phyloP scores from a whole-genome alignment of 2,113 vertebrate species.

The Labrus mixtus region DNA sequence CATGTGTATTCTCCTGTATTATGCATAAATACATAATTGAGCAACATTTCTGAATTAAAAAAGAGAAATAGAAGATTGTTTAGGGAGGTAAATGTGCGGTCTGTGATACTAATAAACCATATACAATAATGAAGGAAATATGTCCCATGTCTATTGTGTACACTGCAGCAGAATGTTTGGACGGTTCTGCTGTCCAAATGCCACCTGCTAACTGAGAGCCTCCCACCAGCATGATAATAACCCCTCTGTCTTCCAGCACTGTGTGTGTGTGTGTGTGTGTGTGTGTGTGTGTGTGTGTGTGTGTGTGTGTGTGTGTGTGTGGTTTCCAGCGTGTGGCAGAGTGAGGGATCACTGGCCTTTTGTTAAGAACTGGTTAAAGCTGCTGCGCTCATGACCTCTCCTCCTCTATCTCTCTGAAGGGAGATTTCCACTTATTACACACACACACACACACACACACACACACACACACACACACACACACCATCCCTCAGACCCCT shows the following conservation, averaged over 20 bases:
- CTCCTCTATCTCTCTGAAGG: conserved; percentile 13
- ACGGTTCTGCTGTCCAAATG: conserved; percentile 18
- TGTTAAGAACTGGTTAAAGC: conserved; percentile 44
- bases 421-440: conserved; percentile 24
- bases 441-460: conserved; percentile 1
- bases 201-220: conserved; percentile 11
- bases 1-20: not conserved
- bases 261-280: conserved; percentile 20
- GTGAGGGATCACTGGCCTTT: conserved; percentile 49
- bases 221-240: conserved; percentile 47
- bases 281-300: conserved; percentile 20
- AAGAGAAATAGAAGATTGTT: not conserved
- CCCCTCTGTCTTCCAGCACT: conserved; percentile 34
- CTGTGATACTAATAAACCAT: not conserved
- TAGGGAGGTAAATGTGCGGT: not conserved
- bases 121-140: not conserved
- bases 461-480: not conserved
- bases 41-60: not conserved
- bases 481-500: conserved; percentile 10
- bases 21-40: not conserved
- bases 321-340: not conserved
- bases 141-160: not conserved
- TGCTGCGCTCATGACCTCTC: conserved; percentile 11
- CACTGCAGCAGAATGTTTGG: conserved; percentile 1
- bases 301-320: conserved; percentile 1